Evolutionary conservation across 2,797 vertebrate species (phyloP).

Genomic region (Myotis daubentonii): DNA sequence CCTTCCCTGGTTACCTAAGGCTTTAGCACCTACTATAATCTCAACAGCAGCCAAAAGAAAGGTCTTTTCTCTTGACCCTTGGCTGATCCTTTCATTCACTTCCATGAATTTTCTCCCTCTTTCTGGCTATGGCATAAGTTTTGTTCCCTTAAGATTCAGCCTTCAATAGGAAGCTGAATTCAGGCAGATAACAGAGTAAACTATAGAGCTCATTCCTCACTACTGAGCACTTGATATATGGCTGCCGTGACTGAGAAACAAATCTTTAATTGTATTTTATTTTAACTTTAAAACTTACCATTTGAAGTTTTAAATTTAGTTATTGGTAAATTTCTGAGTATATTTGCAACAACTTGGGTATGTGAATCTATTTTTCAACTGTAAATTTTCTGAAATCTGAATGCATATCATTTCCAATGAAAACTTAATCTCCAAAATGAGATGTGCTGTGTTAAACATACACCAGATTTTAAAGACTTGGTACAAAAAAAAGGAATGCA

Average conservation of each 20-base stretch:
- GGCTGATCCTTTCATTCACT: conserved; percentile 21
- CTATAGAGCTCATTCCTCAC: background rate
- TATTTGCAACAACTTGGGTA: background rate
- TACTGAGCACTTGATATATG: background rate
- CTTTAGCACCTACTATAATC: conserved; percentile 56
- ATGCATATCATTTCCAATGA: background rate
- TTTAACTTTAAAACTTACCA: background rate
- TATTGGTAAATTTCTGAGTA: conserved; percentile 17
- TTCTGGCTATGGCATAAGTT: background rate
- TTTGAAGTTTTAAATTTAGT: background rate
- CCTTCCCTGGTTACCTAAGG: conserved; percentile 11
- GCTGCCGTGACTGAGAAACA: background rate
- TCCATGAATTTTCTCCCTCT: conserved; percentile 43
- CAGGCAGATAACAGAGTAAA: background rate
- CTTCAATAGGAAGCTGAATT: conserved; percentile 7
- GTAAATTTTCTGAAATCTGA: conserved; percentile 55
- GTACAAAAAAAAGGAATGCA: background rate
- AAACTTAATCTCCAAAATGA: conserved; percentile 8
- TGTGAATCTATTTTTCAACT: conserved; percentile 13
- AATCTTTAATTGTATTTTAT: background rate
- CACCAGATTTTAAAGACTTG: background rate
- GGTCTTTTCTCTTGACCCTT: conserved; percentile 46
- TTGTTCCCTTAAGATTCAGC: background rate
- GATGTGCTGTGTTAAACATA: background rate
- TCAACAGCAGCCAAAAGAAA: conserved; percentile 48